Evolutionary conservation across 2,888 invertebrate species (phyloP).

Genomic region (Ypsolopha sequella): DNA sequence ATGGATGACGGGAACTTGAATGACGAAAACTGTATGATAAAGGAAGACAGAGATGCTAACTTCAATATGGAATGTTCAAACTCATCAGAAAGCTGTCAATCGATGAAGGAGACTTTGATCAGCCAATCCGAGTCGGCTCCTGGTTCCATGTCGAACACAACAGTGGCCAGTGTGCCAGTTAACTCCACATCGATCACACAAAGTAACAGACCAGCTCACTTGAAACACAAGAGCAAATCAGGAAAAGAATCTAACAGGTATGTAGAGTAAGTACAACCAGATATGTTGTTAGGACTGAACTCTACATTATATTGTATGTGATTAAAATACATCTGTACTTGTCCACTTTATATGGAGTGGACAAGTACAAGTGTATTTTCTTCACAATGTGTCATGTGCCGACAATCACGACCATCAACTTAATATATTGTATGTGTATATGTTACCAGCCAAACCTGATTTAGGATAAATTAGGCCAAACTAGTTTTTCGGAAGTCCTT

Average conservation of each 20-base stretch:
- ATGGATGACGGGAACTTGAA: conserved; percentile 59
- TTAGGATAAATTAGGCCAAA: no score
- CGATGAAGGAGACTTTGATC: conserved; percentile 47
- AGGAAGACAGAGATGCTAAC: conserved; percentile 59
- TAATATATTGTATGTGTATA: no score
- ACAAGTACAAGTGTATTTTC: no score
- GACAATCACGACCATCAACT: no score
- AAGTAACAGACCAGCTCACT: conserved; percentile 26
- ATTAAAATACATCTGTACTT: no score
- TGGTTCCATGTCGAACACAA: conserved; percentile 37
- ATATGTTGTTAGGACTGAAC: background rate
- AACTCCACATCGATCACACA: conserved; percentile 42
- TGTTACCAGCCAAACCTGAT: no score
- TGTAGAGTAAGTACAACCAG: background rate
- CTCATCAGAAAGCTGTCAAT: conserved; percentile 61
- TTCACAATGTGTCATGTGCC: no score
- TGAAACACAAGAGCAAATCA: conserved; percentile 41
- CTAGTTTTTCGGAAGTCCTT: no score
- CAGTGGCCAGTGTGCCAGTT: conserved; percentile 30
- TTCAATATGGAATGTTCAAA: conserved; percentile 65
- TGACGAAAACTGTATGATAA: conserved; percentile 60
- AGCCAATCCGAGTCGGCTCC: conserved; percentile 43
- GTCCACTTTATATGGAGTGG: no score
- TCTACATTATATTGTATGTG: no score
- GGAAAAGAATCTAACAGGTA: conserved; percentile 59